phyloP scores from a whole-genome alignment of 2,888 invertebrate genomes.

The Nebria brevicollis region DNA sequence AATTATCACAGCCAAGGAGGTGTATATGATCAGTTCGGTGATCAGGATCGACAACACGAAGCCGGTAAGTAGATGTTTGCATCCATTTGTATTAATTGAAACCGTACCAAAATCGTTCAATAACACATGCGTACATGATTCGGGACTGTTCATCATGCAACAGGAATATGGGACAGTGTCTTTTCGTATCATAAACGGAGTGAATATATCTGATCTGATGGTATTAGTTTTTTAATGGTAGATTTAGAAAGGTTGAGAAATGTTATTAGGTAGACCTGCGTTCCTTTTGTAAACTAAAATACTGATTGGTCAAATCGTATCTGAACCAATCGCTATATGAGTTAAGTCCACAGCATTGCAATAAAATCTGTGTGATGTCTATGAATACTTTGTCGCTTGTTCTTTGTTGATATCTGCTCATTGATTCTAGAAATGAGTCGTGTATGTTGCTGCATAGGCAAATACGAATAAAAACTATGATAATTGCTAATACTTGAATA shows the following conservation, averaged over 20 bases:
- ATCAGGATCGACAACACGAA: conserved; percentile 50
- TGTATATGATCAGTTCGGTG: conserved; percentile 50
- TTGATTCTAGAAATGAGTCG: conserved; percentile 45
- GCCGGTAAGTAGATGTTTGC: conserved; percentile 49
- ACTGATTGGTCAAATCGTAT: conserved; percentile 49
- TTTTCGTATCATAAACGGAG: conserved; percentile 19
- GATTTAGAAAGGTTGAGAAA: not conserved
- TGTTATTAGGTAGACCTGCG: conserved; percentile 3
- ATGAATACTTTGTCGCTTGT: conserved; percentile 51
- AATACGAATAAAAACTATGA: not conserved
- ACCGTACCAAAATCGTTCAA: conserved; percentile 50
- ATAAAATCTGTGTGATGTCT: conserved; percentile 54
- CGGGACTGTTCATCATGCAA: conserved; percentile 50
- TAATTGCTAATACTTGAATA: conserved; percentile 7
- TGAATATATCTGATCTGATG: conserved; percentile 5
- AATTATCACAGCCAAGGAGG: conserved; percentile 50
- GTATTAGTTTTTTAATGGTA: not conserved
- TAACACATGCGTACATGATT: conserved; percentile 52
- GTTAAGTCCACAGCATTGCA: conserved; percentile 55
- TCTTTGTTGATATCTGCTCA: conserved; percentile 49
- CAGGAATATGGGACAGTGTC: conserved; percentile 54
- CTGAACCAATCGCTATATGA: conserved; percentile 53
- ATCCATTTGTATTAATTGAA: conserved; percentile 53
- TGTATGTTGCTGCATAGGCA: not conserved
- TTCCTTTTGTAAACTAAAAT: not conserved